phyloP scores from a whole-genome alignment of 2,888 invertebrate species.

The Pachymerium ferrugineum region DNA sequence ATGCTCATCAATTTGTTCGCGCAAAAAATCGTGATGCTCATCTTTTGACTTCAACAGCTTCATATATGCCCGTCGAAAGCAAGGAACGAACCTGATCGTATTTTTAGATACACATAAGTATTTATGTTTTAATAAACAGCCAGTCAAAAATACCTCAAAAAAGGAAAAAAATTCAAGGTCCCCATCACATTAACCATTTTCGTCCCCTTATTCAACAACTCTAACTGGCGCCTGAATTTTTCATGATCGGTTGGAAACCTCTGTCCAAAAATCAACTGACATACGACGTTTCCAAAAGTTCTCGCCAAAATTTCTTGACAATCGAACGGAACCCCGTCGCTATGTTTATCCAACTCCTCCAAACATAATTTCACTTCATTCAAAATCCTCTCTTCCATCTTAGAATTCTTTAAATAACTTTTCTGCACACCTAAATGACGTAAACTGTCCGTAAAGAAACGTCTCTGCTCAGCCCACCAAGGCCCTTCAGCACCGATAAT shows the following conservation, averaged over 20 bases:
- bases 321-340: background rate
- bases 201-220: constrained; percentile 75
- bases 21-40: constrained; percentile 67
- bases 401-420: constrained; percentile 56
- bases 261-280: constrained; percentile 70
- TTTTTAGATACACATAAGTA: constrained; percentile 3
- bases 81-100: constrained; percentile 58
- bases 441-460: constrained; percentile 61
- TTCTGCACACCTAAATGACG: background rate
- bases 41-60: constrained; percentile 63
- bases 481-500: constrained; percentile 75
- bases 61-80: constrained; percentile 59
- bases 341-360: constrained; percentile 25
- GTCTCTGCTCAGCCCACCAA: constrained; percentile 75
- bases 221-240: constrained; percentile 69
- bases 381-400: constrained; percentile 66
- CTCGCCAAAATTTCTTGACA: constrained; percentile 52
- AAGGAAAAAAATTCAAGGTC: constrained; percentile 75
- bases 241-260: constrained; percentile 58
- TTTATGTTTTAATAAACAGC: background rate
- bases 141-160: constrained; percentile 57
- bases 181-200: constrained; percentile 77
- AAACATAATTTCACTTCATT: constrained; percentile 51
- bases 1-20: constrained; percentile 57
- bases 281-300: constrained; percentile 69